Percentiles rank a stretch among this genome's conserved stretches.
phyloP scores from a whole-genome alignment of 2,888 invertebrate species.

The Watsonalla binaria region DNA sequence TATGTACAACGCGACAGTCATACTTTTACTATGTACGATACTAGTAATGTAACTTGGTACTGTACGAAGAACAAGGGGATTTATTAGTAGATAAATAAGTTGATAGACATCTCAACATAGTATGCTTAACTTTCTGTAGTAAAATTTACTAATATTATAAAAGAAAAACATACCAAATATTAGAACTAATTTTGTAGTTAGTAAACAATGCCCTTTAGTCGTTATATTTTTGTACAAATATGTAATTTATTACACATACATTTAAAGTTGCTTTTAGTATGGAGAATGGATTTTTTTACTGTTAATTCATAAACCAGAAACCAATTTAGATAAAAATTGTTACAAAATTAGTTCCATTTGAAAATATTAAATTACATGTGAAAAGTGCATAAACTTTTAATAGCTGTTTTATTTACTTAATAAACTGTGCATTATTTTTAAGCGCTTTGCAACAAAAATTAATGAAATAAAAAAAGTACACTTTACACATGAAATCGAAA shows the following conservation, averaged over 20 bases:
- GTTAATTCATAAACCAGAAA: conserved; percentile 3
- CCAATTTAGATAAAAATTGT: conserved; percentile 8
- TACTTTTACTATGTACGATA: no score
- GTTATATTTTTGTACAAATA: conserved; percentile 19
- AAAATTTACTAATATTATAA: no score
- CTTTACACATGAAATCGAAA: conserved; percentile 39
- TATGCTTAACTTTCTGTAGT: no score
- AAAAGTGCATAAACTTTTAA: conserved; percentile 10
- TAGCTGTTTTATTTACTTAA: neutral
- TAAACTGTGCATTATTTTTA: neutral
- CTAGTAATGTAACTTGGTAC: no score
- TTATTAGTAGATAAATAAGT: no score
- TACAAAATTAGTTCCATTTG: conserved; percentile 50
- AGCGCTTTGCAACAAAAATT: neutral
- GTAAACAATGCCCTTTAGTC: conserved; percentile 16
- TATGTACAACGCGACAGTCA: no score
- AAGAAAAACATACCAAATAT: neutral
- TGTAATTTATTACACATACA: conserved; percentile 3
- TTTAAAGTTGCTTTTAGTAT: conserved; percentile 7
- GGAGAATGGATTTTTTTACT: neutral
- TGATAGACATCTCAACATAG: no score
- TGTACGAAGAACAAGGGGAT: no score
- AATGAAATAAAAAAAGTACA: conserved; percentile 5
- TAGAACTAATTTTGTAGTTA: conserved; percentile 54
- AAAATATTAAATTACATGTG: conserved; percentile 34